phyloP scores from a whole-genome alignment of 2,113 vertebrate species.

The Reinhardtius hippoglossoides region DNA sequence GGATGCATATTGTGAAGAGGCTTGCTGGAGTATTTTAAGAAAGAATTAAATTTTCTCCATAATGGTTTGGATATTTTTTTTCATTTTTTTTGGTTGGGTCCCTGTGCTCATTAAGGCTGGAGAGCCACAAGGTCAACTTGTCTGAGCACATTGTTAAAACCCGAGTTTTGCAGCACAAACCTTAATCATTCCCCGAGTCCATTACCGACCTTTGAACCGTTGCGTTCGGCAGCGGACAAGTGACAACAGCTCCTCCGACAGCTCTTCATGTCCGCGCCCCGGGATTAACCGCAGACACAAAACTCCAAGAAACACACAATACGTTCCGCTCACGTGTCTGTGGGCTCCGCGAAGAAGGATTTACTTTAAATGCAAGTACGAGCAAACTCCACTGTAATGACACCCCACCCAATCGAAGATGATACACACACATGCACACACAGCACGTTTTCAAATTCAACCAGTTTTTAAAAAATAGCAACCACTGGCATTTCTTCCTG shows the following conservation, averaged over 20 bases:
- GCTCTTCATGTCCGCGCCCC: not conserved
- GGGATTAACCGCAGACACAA: slow-evolving; percentile 49
- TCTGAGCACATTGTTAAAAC: slow-evolving; percentile 58
- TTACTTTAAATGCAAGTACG: slow-evolving; percentile 14
- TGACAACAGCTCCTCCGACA: slow-evolving; percentile 49
- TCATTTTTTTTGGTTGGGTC: slow-evolving; percentile 21
- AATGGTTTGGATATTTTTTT: slow-evolving; percentile 23
- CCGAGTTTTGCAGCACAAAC: slow-evolving; percentile 35
- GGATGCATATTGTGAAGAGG: slow-evolving; percentile 11
- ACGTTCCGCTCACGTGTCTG: slow-evolving; percentile 20
- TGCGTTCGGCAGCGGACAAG: slow-evolving; percentile 44
- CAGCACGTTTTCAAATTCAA: slow-evolving; percentile 8
- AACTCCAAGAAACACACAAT: slow-evolving; percentile 40
- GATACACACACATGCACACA: not conserved
- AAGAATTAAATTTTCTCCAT: slow-evolving; percentile 47
- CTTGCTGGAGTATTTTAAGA: slow-evolving; percentile 31
- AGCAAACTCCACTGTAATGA: slow-evolving; percentile 1
- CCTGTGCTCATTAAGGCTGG: slow-evolving; percentile 51
- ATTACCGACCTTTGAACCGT: slow-evolving; percentile 64
- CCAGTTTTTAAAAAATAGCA: slow-evolving; percentile 48
- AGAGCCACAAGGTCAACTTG: slow-evolving; percentile 62
- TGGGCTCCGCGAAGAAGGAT: not conserved
- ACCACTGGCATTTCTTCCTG: slow-evolving; percentile 15
- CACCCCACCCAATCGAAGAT: slow-evolving; percentile 2
- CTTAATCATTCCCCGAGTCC: slow-evolving; percentile 66